phyloP scores from a whole-genome alignment of 1,140 invertebrate genomes.

The Ridgeia piscesae region DNA sequence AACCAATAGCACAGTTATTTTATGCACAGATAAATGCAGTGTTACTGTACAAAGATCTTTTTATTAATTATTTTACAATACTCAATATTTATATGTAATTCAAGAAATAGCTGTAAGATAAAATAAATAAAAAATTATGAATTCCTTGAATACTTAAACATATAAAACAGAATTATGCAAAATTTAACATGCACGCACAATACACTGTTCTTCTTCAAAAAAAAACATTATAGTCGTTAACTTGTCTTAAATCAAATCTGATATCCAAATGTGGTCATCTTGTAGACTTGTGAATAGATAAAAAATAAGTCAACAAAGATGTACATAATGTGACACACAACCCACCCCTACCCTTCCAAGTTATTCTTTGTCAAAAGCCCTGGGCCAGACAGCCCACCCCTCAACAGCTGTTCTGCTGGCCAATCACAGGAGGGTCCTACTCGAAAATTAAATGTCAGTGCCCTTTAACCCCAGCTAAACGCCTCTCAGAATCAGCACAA shows the following conservation, averaged over 20 bases:
- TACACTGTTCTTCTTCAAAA: no score
- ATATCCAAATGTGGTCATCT: background rate
- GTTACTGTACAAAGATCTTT: no score
- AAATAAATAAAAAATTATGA: no score
- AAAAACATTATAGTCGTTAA: background rate
- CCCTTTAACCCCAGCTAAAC: background rate
- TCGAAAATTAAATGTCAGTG: background rate
- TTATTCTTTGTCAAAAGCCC: background rate
- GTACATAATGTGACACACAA: background rate
- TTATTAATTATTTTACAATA: no score
- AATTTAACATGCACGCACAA: no score
- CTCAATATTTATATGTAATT: no score
- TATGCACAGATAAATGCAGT: no score
- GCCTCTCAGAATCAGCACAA: background rate
- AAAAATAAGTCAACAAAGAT: background rate
- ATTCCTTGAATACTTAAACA: no score
- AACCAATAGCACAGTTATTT: background rate
- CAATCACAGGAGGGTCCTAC: background rate
- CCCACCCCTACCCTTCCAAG: background rate
- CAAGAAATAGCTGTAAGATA: no score
- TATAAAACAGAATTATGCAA: no score
- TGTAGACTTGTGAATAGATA: background rate
- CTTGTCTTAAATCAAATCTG: background rate
- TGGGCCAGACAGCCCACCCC: background rate
- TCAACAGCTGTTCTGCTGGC: background rate